Base-by-base conservation (phyloP, 2,888 invertebrate species). In the Amphipoea lucens region DNA sequence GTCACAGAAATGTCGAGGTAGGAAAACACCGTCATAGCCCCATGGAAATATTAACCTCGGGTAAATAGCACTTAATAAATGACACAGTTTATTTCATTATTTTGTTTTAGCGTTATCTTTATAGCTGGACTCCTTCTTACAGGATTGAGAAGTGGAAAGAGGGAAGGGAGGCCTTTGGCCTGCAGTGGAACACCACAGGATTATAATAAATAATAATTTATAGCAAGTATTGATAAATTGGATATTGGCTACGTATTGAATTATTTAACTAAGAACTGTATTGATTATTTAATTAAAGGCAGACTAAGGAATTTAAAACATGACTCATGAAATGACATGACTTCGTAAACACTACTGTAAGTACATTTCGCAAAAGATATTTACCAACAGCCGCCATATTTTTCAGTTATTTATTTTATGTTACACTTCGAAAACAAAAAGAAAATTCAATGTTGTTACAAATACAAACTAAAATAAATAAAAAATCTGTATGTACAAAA, bases 401-500 rank as follows among this genome's bases (percentile, higher is more conserved):
- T 67, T 17, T n/a, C 4, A n/a, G 72, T 67, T 54, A 57, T 57
- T 72, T 68, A 36, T 51, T 62, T 17, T n/a, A 74, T 65, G 45
- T 62, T 81, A 68, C 12, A 42, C 54, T 62, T 68, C n/a, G 9
- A 51, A 60, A 69, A 74, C 51, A 74, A 71, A 74, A 66, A 57
- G 0, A 20, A 51, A 72, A 72, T 69, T 29, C 20, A 36, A 45
- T 60, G 62, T 66, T 66, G 45, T 60, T 57, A 51, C 40, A 77
- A 36, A 82, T 83, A 87, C 65, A 82, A 86, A 82, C 66, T 72
- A 91, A 92, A 91, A 90, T 83, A 87, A 89, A 88, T 90, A 83
- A 77, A 91, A 92, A 93, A 93, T 85, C 79, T 78, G 74, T 42
- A 54, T 54, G 12, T 87, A 91, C 85, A 83, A 92, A 92, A 93